A percentile compares a stretch with the other conserved stretches of the same genome.
Evolutionary conservation across 2,797 vertebrate species (phyloP).

Genomic region (Petrocephalus schoutedeni): DNA sequence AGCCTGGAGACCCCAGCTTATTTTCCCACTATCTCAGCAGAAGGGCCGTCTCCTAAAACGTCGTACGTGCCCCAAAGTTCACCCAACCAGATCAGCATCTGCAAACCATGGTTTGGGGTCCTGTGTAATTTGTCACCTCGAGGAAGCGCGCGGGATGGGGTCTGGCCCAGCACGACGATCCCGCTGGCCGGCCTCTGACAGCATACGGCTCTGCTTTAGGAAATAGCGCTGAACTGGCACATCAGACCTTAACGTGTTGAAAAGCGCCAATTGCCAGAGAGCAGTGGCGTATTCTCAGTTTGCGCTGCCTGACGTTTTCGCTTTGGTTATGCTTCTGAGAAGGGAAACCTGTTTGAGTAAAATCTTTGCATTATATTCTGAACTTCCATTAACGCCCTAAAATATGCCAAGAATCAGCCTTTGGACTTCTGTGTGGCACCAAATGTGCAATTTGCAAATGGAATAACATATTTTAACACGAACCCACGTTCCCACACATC

Average conservation of each 20-base stretch:
- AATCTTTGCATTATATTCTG: background rate
- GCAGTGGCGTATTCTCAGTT: background rate
- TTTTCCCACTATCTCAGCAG: slow-evolving; percentile 51
- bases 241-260: background rate
- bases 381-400: background rate
- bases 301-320: background rate
- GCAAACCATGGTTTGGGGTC: background rate
- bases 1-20: slow-evolving; percentile 58
- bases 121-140: background rate
- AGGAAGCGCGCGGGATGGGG: background rate
- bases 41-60: slow-evolving; percentile 49
- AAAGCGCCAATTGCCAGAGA: background rate
- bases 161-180: background rate
- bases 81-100: slow-evolving; percentile 21
- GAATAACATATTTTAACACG: slow-evolving; percentile 6
- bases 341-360: background rate
- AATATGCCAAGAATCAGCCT: background rate
- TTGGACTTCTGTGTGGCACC: background rate
- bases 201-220: background rate
- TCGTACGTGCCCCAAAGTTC: slow-evolving; percentile 43
- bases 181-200: background rate
- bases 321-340: background rate
- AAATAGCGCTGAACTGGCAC: background rate
- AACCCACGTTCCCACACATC: background rate
- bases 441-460: background rate